phyloP scores from a whole-genome alignment of 1,140 invertebrate species.

The Microplitis mediator region DNA sequence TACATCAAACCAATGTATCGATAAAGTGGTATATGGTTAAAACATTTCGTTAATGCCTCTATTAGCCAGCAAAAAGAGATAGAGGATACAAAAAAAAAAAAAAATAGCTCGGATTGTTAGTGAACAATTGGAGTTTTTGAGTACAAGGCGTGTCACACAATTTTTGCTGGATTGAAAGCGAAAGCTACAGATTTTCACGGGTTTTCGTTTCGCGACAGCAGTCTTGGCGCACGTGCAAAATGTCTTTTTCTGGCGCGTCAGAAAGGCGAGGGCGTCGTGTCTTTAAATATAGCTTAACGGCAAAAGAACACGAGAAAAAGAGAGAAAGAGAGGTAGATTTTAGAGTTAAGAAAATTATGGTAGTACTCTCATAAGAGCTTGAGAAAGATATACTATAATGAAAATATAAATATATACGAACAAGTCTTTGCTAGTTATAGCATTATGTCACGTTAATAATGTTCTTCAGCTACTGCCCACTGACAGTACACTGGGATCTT shows the following conservation, averaged over 20 bases:
- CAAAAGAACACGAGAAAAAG: background rate
- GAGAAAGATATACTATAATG: background rate
- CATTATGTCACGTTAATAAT: conserved; percentile 21
- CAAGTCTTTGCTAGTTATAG: background rate
- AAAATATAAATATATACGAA: background rate
- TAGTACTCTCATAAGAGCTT: background rate
- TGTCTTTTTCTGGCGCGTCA: conserved; percentile 15
- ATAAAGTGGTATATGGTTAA: no score
- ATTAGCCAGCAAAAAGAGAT: no score
- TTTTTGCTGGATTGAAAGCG: background rate
- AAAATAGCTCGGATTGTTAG: background rate
- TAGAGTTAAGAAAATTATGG: background rate
- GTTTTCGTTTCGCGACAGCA: background rate
- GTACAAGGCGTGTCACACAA: background rate
- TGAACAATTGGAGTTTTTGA: background rate
- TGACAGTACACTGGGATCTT: background rate
- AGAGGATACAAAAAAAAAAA: background rate
- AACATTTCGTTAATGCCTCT: no score
- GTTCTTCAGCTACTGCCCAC: background rate
- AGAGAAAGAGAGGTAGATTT: background rate
- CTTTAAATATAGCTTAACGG: conserved; percentile 18
- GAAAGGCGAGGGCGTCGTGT: conserved; percentile 15
- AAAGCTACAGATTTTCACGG: conserved; percentile 5
- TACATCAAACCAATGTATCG: no score
- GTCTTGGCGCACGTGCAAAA: conserved; percentile 7